Evolutionary conservation across 1,140 invertebrate species (phyloP).

Genomic region (Platorchestia sp.): DNA sequence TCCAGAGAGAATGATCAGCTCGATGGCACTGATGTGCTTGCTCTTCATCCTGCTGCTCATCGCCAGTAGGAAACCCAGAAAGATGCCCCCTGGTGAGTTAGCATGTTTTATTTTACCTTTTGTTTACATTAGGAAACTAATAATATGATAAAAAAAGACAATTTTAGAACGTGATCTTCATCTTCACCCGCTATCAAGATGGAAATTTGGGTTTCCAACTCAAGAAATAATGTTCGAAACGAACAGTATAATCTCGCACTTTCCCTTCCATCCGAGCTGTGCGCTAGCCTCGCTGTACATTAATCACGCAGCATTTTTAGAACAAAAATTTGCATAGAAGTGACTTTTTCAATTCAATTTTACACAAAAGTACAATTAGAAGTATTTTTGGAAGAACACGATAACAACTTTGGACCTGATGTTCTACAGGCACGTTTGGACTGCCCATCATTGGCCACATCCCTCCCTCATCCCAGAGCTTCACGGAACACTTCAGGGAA

Average conservation of each 20-base stretch:
- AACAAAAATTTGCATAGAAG: not conserved
- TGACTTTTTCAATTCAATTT: not conserved
- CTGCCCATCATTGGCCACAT: not conserved
- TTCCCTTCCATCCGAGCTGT: no score
- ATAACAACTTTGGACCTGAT: not conserved
- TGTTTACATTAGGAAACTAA: not conserved
- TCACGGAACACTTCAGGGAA: constrained; percentile 29
- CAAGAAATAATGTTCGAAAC: no score
- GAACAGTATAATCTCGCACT: no score
- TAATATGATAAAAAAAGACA: no score
- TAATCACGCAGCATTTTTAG: not conserved
- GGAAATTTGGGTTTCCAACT: no score
- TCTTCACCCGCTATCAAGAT: no score
- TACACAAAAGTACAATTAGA: not conserved
- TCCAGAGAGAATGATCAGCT: not conserved
- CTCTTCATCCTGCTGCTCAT: not conserved
- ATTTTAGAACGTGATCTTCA: no score
- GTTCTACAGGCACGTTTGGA: not conserved
- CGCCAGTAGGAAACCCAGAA: not conserved
- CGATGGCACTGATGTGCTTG: not conserved
- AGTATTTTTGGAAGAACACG: not conserved
- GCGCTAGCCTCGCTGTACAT: no score
- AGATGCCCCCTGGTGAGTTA: constrained; percentile 1
- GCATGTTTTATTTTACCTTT: not conserved
- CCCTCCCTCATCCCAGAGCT: not conserved